phyloP scores from a whole-genome alignment of 2,797 vertebrate genomes.

The Streptopelia turtur region DNA sequence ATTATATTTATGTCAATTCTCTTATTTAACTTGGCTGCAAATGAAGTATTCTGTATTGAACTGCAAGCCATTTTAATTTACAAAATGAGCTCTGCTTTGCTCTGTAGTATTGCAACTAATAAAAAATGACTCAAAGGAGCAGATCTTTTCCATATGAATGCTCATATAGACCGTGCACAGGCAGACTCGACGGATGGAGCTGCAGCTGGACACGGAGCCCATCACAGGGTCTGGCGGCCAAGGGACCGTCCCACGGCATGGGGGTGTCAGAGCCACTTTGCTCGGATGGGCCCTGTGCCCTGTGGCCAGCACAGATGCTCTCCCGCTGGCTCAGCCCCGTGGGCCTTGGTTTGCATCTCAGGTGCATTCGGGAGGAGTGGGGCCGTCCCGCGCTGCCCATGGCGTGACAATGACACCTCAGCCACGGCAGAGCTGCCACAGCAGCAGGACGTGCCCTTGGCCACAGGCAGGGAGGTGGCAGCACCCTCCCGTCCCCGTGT shows the following conservation, averaged over 20 bases:
- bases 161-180: neutral
- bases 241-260: neutral
- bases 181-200: conserved; percentile 1
- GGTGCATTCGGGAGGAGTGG: accelerated
- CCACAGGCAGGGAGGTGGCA: accelerated
- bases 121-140: conserved; percentile 66
- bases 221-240: accelerated
- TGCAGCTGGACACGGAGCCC: neutral
- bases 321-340: accelerated
- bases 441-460: neutral
- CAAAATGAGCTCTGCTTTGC: conserved; percentile 50
- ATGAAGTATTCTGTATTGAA: conserved; percentile 68
- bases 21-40: conserved; percentile 70
- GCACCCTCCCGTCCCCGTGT: neutral
- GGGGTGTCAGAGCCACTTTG: neutral
- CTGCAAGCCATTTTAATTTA: conserved; percentile 70
- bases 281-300: neutral
- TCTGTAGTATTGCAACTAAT: conserved; percentile 54
- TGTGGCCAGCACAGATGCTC: neutral
- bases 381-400: neutral
- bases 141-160: conserved; percentile 58
- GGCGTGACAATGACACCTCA: neutral
- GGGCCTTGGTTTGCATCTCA: too few species aligned
- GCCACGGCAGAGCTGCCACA: accelerated
- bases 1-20: conserved; percentile 72